Percentiles rank a stretch among this genome's conserved stretches.
These are phyloP conservation scores for Epizoanthus ramosus DNA, from an alignment of 92 coral and sea anemone genomes.

Conservation along the genomic window DNA sequence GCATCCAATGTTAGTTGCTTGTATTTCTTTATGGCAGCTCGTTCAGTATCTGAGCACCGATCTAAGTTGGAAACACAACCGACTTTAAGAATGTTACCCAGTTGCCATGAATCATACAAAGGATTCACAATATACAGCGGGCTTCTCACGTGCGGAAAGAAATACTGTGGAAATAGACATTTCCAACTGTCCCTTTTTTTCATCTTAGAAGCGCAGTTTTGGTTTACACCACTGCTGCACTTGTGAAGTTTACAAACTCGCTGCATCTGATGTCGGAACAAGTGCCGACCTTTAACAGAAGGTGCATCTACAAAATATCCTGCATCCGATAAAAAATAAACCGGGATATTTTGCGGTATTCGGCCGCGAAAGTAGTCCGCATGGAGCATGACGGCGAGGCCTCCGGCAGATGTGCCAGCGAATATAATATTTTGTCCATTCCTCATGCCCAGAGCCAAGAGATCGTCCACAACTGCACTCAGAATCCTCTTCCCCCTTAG, in stretches of 20 bases:
- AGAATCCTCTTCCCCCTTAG: constrained; percentile 89
- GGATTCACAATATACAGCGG: constrained; percentile 76
- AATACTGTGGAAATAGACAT: constrained; percentile 78
- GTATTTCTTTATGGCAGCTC: constrained; percentile 61
- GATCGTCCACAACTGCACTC: constrained; percentile 73
- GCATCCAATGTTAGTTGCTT: constrained; percentile 65
- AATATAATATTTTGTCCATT: constrained; percentile 69
- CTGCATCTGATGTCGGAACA: constrained; percentile 66
- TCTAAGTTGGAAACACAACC: constrained; percentile 59
- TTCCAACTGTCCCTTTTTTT: constrained; percentile 65
- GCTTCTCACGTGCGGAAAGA: constrained; percentile 57
- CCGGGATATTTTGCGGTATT: constrained; percentile 57
- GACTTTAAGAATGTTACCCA: constrained; percentile 67
- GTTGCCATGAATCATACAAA: constrained; percentile 87
- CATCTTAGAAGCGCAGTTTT: constrained; percentile 56
- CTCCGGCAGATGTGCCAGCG: constrained; percentile 97
- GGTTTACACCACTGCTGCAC: constrained; percentile 74
- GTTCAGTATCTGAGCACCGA: constrained; percentile 62
- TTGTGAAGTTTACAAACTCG: constrained; percentile 76
- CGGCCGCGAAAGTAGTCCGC: constrained; percentile 81
- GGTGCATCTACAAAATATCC: constrained; percentile 83
- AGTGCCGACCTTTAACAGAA: constrained; percentile 49
- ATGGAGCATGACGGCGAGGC: constrained; percentile 87
- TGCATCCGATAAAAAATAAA: constrained; percentile 81
- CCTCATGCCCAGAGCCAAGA: constrained; percentile 58